Conservation (phyloP, 1,140 invertebrate species). For the Hormaphis cornu region DNA sequence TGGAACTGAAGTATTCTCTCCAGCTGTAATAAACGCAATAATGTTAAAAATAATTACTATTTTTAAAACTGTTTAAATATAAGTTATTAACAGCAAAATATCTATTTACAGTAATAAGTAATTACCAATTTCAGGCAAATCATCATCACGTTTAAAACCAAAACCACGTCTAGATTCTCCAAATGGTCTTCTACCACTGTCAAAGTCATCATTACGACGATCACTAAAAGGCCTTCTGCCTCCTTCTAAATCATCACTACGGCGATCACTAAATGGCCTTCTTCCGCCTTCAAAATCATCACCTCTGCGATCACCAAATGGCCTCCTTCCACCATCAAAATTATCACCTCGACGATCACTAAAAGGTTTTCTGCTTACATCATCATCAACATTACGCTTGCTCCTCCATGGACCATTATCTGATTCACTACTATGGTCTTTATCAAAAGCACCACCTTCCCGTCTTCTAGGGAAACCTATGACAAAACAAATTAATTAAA, state of each 20-base stretch:
- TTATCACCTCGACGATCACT: background rate
- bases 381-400: slow-evolving; percentile 1
- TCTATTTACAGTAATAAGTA: background rate
- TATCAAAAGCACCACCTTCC: slow-evolving; percentile 27
- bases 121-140: slow-evolving; percentile 23
- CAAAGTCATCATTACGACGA: slow-evolving; percentile 8
- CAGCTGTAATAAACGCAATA: background rate
- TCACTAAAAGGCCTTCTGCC: slow-evolving; percentile 20
- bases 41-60: background rate
- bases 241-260: slow-evolving; percentile 3
- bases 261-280: slow-evolving; percentile 17
- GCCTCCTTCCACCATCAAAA: background rate
- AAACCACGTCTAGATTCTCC: slow-evolving; percentile 18
- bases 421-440: slow-evolving; percentile 16
- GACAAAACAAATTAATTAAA: background rate
- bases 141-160: slow-evolving; percentile 27
- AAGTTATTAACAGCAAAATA: background rate
- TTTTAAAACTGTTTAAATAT: background rate
- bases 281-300: slow-evolving; percentile 7
- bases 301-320: slow-evolving; percentile 5
- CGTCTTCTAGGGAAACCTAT: slow-evolving; percentile 9
- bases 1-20: slow-evolving; percentile 30
- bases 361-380: background rate
- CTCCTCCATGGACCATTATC: slow-evolving; percentile 23
- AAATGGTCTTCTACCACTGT: slow-evolving; percentile 4